These are phyloP conservation scores for Volucella zonaria DNA, from an alignment of 2,888 invertebrate species.

Conservation along the genomic window DNA sequence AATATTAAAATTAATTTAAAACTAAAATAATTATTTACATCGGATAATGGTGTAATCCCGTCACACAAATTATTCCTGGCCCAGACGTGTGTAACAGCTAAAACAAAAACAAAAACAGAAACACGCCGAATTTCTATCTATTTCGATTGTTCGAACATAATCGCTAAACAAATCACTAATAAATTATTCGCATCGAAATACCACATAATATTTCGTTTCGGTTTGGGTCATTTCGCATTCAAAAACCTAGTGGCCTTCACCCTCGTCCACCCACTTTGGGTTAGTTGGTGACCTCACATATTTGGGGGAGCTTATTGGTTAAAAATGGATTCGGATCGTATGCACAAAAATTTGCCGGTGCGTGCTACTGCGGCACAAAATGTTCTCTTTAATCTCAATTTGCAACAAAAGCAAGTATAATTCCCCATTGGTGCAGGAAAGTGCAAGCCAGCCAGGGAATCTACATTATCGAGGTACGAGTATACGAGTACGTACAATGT, in stretches of 20 bases:
- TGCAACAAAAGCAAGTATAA: slow-evolving; percentile 62
- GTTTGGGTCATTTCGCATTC: slow-evolving; percentile 68
- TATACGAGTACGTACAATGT: too few relatives aligned
- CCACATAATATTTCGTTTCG: slow-evolving; percentile 73
- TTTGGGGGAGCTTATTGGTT: slow-evolving; percentile 61
- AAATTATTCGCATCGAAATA: slow-evolving; percentile 73
- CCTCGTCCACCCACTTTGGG: neutral
- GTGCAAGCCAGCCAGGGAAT: slow-evolving; percentile 6
- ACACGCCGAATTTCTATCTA: slow-evolving; percentile 51
- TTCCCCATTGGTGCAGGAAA: slow-evolving; percentile 16
- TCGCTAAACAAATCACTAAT: slow-evolving; percentile 74
- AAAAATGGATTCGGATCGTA: slow-evolving; percentile 65
- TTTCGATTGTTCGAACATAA: slow-evolving; percentile 71
- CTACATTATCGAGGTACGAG: too few relatives aligned
- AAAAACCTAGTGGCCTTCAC: neutral
- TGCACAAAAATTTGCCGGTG: slow-evolving; percentile 53
- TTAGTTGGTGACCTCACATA: slow-evolving; percentile 49
- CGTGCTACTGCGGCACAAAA: slow-evolving; percentile 48
- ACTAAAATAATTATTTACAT: slow-evolving; percentile 72
- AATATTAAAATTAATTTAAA: slow-evolving; percentile 71
- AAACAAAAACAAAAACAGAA: neutral
- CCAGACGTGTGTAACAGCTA: neutral
- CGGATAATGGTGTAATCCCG: slow-evolving; percentile 68
- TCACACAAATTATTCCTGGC: slow-evolving; percentile 63
- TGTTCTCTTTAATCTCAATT: slow-evolving; percentile 72